phyloP scores from a whole-genome alignment of 2,888 invertebrate species.

The Caradrina clavipalpis region DNA sequence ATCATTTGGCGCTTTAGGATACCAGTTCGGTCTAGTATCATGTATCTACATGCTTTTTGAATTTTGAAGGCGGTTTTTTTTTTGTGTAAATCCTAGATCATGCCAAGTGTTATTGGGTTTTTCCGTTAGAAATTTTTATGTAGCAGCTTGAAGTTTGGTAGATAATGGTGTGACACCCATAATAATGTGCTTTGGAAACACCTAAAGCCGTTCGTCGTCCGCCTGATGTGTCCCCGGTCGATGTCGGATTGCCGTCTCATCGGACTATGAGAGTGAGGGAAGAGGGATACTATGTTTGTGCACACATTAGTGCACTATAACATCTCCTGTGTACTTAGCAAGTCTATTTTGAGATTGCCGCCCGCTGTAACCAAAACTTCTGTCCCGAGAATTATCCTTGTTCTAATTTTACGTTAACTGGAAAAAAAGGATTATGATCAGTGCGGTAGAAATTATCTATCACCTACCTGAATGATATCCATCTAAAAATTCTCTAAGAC shows the following conservation, averaged over 20 bases:
- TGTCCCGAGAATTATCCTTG: neutral
- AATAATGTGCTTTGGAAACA: too few species aligned
- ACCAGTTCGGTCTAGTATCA: neutral
- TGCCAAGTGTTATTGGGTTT: too few species aligned
- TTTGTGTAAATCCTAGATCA: too few species aligned
- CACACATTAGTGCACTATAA: neutral
- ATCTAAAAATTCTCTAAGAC: neutral
- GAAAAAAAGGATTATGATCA: neutral
- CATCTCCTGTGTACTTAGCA: too few species aligned
- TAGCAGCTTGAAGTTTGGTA: too few species aligned
- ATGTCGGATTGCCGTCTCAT: neutral
- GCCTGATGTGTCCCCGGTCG: too few species aligned
- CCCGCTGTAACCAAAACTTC: neutral
- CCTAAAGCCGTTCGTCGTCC: too few species aligned
- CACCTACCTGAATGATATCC: neutral
- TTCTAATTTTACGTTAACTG: neutral
- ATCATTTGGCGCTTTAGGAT: slow-evolving; percentile 13
- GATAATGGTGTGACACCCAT: too few species aligned
- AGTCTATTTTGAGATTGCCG: too few species aligned
- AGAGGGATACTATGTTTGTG: neutral
- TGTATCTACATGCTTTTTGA: neutral
- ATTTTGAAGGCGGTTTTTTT: neutral
- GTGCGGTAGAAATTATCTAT: neutral
- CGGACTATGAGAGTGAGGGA: neutral
- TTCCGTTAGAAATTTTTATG: too few species aligned